Evolutionary conservation across 2,113 vertebrate species (phyloP).

Genomic region (Neodon shergylaensis): DNA sequence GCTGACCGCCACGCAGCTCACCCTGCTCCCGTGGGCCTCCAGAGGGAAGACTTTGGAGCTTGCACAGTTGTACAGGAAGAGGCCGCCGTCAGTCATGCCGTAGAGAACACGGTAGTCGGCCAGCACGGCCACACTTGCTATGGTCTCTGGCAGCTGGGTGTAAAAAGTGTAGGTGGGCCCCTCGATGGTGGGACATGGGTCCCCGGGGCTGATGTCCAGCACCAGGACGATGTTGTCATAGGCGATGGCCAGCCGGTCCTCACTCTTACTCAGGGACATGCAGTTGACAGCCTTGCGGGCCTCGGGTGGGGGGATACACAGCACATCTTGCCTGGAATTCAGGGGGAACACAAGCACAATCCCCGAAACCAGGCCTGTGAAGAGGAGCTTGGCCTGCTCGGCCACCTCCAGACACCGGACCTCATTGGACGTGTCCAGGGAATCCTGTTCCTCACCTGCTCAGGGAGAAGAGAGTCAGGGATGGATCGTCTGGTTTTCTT

Average conservation of each 20-base stretch:
- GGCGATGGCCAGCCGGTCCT: slow-evolving; percentile 84
- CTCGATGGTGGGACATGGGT: slow-evolving; percentile 82
- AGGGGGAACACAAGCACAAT: slow-evolving; percentile 88
- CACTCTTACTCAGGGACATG: slow-evolving; percentile 80
- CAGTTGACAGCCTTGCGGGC: slow-evolving; percentile 77
- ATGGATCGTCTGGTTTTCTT: background rate
- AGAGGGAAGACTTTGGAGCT: slow-evolving; percentile 64
- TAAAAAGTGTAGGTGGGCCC: slow-evolving; percentile 79
- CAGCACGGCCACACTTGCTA: slow-evolving; percentile 84
- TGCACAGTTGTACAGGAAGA: slow-evolving; percentile 81
- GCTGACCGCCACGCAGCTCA: slow-evolving; percentile 87
- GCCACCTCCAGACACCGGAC: slow-evolving; percentile 87
- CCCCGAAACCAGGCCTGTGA: slow-evolving; percentile 86
- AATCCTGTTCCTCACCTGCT: slow-evolving; percentile 82
- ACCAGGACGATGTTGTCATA: slow-evolving; percentile 82
- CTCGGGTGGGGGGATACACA: slow-evolving; percentile 88
- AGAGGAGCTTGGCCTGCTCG: slow-evolving; percentile 85
- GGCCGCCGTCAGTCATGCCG: slow-evolving; percentile 78
- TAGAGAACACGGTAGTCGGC: slow-evolving; percentile 82
- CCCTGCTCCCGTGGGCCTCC: slow-evolving; percentile 84
- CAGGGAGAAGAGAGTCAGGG: background rate
- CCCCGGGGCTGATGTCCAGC: slow-evolving; percentile 84
- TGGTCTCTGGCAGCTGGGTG: slow-evolving; percentile 80
- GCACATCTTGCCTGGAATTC: slow-evolving; percentile 83
- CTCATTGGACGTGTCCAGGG: slow-evolving; percentile 80